phyloP scores from a whole-genome alignment of 2,797 vertebrate genomes.

The Pseudochaenichthys georgianus region DNA sequence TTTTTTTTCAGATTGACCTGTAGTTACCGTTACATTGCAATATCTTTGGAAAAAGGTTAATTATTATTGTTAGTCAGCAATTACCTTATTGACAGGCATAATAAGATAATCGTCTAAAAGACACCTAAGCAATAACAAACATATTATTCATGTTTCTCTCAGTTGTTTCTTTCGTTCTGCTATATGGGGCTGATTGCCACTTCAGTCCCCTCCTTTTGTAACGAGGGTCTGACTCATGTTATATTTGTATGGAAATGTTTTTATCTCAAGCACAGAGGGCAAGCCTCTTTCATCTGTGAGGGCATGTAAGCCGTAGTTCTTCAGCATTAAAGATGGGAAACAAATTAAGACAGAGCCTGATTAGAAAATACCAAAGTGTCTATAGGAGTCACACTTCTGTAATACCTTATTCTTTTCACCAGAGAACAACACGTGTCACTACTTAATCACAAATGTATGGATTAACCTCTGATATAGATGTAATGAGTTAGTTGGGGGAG shows the following conservation, averaged over 20 bases:
- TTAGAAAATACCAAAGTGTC: constrained; percentile 30
- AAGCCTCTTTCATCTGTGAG: constrained; percentile 51
- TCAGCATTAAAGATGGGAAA: constrained; percentile 29
- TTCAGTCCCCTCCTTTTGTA: constrained; percentile 31
- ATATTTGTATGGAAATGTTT: constrained; percentile 60
- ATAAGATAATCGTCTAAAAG: constrained; percentile 26
- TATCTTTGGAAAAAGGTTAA: neutral
- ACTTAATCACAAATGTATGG: constrained; percentile 10
- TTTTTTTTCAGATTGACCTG: neutral
- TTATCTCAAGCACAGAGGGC: constrained; percentile 34
- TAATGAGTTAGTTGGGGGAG: neutral
- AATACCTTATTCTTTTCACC: constrained; percentile 28
- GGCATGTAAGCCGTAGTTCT: constrained; percentile 31
- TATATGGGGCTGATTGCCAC: constrained; percentile 27
- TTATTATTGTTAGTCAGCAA: neutral
- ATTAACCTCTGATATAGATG: neutral
- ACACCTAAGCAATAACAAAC: constrained; percentile 21
- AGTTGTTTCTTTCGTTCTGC: constrained; percentile 20
- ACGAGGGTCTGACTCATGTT: constrained; percentile 46
- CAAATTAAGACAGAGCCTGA: constrained; percentile 46
- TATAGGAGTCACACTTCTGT: constrained; percentile 5
- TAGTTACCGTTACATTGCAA: neutral
- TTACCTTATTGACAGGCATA: neutral
- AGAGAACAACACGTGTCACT: constrained; percentile 36
- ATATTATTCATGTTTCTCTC: constrained; percentile 44